Evolutionary conservation across 2,113 vertebrate genomes (phyloP), one percentile per base, ranked within the genome.

Genomic region (Salvator merianae): DNA sequence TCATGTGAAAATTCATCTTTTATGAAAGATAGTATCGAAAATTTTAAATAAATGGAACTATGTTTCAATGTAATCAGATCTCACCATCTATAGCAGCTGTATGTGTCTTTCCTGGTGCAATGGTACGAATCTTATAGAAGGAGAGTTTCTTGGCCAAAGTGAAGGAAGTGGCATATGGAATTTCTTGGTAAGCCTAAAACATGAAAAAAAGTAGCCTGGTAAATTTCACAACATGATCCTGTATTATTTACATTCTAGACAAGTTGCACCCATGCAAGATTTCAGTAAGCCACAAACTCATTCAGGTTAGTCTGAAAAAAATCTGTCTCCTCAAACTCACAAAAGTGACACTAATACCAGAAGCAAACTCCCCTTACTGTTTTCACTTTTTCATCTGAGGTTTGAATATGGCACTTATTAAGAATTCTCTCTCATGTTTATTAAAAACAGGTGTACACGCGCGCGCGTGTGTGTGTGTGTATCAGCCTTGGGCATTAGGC

Each of bases 41-140:
- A 2, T 59, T 20, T 59, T 59, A 16, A 59, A 59, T 5, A 50
- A 70, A 20, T 70, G 13, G 30, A 30, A 16, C 81, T 83, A 7
- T 86, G 32, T 77, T 66, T 62, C 86, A 81, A 30, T 26, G 74
- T 32, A 32, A 68, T 79, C 2, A 86, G 71, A 53, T 86, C 94
- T 96, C 95, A 99, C 98, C 98, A 86, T 99, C 98, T 79, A 99
- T 97, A 83, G 98, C 98, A 81, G 98, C 98, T 30, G 98, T 99
- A 88, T 99, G 99, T 6, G 96, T 98, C 94, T 98, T 99, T 81
- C 99, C 99, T 53, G 98, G 97, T 81, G 98, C 94, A 86, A 99
- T 95, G 75, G 94, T 94, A 30, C 96, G 96, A 85, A 99, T 97
- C 92, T 98, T 99, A 91, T 98, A 99, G 75, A 97, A 97, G 34